phyloP scores from a whole-genome alignment of 1,140 invertebrate species.

The Drosophila pruinosa region DNA sequence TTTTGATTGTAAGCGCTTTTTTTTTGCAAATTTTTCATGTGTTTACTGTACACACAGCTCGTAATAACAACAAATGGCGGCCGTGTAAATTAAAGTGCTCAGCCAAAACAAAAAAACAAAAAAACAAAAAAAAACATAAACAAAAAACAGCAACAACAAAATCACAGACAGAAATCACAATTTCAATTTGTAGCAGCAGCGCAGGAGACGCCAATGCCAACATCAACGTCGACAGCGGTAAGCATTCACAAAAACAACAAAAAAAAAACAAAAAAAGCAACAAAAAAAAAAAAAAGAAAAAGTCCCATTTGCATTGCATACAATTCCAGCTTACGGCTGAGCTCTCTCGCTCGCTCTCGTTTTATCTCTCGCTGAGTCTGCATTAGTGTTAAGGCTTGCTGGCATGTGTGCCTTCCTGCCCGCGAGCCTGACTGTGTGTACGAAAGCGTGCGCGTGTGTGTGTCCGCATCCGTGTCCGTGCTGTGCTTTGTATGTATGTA shows the following conservation, averaged over 20 bases:
- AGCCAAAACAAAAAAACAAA: not conserved
- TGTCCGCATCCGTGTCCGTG: too few relatives aligned
- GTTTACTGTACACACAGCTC: conserved; percentile 34
- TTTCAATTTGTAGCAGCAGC: conserved; percentile 8
- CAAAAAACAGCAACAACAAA: conserved; percentile 22
- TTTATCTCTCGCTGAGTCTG: not conserved
- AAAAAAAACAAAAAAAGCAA: conserved; percentile 3
- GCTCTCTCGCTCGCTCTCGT: not conserved
- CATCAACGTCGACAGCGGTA: conserved; percentile 30
- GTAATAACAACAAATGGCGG: conserved; percentile 20
- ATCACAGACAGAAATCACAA: conserved; percentile 33
- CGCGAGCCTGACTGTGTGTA: conserved; percentile 1
- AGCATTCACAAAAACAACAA: conserved; percentile 20
- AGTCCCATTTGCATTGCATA: conserved; percentile 26
- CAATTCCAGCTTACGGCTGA: conserved; percentile 17
- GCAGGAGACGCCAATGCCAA: not conserved
- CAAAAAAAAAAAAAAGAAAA: too few relatives aligned
- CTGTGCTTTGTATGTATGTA: not conserved
- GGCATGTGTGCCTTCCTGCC: not conserved
- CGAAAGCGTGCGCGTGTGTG: conserved; percentile 18
- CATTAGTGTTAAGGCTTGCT: conserved; percentile 3
- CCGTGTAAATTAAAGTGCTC: conserved; percentile 5
- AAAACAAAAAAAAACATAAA: conserved; percentile 18
- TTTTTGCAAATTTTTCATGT: conserved; percentile 53
- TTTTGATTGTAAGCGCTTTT: conserved; percentile 32